Conservation (phyloP, 2,113 vertebrate genomes). For the Crocuta crocuta region DNA sequence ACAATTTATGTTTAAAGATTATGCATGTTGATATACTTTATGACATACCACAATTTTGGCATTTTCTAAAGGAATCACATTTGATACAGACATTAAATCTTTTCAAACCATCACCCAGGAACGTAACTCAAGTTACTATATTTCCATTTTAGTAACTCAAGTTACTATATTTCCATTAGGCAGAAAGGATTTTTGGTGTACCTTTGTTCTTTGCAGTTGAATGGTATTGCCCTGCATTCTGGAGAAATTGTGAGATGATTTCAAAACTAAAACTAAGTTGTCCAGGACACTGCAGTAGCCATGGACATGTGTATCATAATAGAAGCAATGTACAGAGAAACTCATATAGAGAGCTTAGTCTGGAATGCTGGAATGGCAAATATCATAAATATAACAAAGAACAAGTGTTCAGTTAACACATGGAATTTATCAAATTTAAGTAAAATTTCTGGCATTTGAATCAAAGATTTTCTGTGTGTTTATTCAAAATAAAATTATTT, state of each 20-base stretch:
- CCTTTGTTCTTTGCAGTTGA: background rate
- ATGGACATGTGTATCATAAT: background rate
- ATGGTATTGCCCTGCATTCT: background rate
- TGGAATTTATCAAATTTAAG: background rate
- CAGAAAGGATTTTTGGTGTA: background rate
- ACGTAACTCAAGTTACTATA: background rate
- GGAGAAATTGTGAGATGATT: background rate
- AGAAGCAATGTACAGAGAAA: background rate
- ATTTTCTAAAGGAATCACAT: background rate
- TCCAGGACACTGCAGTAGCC: background rate
- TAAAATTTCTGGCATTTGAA: background rate
- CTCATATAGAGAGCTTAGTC: background rate
- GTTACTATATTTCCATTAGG: too few species aligned
- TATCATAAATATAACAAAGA: background rate
- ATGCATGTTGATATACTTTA: background rate
- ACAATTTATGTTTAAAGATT: background rate
- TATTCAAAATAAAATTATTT: constrained; percentile 23
- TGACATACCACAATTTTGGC: background rate
- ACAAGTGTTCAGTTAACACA: background rate
- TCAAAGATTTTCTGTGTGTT: background rate
- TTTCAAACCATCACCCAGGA: background rate
- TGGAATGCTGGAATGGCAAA: background rate
- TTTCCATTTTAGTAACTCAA: background rate
- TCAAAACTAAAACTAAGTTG: background rate
- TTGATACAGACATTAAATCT: background rate